Conservation (phyloP, 1,140 invertebrate genomes). For the Sitobion miscanthi region DNA sequence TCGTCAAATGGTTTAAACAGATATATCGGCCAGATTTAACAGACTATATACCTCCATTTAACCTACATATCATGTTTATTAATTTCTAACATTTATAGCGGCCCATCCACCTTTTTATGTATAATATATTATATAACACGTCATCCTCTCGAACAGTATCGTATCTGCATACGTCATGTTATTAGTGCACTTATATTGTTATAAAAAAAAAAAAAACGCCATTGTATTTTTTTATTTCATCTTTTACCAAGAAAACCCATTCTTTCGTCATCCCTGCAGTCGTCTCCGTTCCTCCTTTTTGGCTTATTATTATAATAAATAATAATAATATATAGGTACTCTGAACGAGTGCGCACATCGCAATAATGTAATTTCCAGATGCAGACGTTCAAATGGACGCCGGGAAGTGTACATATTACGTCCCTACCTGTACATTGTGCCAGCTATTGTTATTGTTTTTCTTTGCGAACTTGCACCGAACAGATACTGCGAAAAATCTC, state of each 20-base stretch:
- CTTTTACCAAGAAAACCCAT: not conserved
- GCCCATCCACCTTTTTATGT: too few relatives aligned
- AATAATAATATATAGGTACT: not conserved
- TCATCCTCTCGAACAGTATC: not conserved
- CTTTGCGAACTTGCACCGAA: not conserved
- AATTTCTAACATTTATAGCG: too few relatives aligned
- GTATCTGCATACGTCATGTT: not conserved
- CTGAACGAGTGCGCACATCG: not conserved
- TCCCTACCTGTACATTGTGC: not conserved
- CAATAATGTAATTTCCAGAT: not conserved
- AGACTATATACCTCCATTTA: too few relatives aligned
- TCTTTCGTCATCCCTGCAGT: not conserved
- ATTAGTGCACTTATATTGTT: not conserved
- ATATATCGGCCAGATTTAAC: too few relatives aligned
- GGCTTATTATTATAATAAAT: not conserved
- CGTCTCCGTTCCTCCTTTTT: not conserved
- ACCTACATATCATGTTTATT: too few relatives aligned
- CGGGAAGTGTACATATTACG: not conserved
- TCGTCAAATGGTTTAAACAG: too few relatives aligned
- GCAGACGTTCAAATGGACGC: not conserved
- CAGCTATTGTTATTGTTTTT: not conserved
- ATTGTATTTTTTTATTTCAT: not conserved
- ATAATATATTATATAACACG: too few relatives aligned
- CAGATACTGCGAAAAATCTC: not conserved
- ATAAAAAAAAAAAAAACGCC: too few relatives aligned